Evolutionary conservation across 2,888 invertebrate species (phyloP), one percentile per base, ranked within the genome.

Genomic region (Oeneis ivallda): DNA sequence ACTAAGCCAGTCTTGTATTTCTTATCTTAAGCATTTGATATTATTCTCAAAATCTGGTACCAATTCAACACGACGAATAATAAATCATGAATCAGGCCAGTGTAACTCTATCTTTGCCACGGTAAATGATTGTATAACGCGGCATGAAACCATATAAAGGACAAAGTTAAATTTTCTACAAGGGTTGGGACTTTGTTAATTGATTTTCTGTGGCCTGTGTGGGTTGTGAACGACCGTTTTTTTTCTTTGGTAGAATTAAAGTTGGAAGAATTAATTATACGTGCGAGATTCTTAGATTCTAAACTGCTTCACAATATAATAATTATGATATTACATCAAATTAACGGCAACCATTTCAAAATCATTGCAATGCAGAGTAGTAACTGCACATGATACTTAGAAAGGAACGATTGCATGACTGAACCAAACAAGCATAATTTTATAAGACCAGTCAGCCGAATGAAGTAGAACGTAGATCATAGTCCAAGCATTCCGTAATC

Each of bases 351-450:
- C 49, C 50, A 64, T 64, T 65, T 45, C 54, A 60, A 64, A 66
- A 67, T 60, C 67, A 63, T 47, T 64, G 64, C 58, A 62, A 17
- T 17, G 13, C 43, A 43, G 15, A 56, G 47, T 58, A 65, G 66
- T 56, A 66, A 67, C 53, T 65, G 66, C 37, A 60, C 63, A 56
- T 34, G 59, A 64, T 65, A 41, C 47, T 57, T 76, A 74, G 74
- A 77, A 77, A 78, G 74, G 75, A 74, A 72, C 72, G 72, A 79
- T 37, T 77, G 77, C 79, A 79, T 77, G 82, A 79, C 77, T 74
- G 72, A 63, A 71, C 75, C 71, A 66, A 70, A 64, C 50, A 37
- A 60, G 57, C 43, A 62, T 53, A 62, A 49, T 62, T 61, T 47
- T 53, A 43, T 49, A 41, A 43, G 69, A 74, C 70, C 65, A 76